Percentiles rank a stretch among this genome's conserved stretches.
These are phyloP conservation scores for Sylvietta virens DNA, from an alignment of 2,113 vertebrate species.

Conservation along the genomic window DNA sequence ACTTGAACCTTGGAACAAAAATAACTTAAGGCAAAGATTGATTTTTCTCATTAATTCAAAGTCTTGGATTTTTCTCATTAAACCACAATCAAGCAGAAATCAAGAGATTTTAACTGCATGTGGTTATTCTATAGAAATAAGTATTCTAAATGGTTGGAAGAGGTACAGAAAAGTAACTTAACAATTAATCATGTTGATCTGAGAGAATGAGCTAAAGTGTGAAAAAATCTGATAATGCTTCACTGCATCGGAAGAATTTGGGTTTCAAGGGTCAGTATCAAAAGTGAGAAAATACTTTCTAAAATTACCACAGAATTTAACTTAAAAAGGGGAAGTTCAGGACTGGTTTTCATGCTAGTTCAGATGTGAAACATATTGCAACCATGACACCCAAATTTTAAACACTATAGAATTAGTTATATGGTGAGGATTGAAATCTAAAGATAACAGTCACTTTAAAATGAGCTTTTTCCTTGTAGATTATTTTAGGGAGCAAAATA, in stretches of 20 bases:
- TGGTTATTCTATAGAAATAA: conserved; percentile 26
- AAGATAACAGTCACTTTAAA: background rate
- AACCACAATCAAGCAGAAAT: background rate
- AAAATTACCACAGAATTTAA: background rate
- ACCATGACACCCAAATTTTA: background rate
- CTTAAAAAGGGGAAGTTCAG: background rate
- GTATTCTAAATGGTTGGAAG: conserved; percentile 13
- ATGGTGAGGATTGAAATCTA: background rate
- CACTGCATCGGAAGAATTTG: background rate
- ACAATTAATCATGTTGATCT: conserved; percentile 29
- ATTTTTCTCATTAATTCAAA: conserved; percentile 47
- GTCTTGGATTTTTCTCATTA: conserved; percentile 26
- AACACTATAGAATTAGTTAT: background rate
- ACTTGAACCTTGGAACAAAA: background rate
- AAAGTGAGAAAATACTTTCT: background rate
- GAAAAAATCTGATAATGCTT: background rate
- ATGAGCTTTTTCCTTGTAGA: background rate
- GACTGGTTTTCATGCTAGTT: background rate
- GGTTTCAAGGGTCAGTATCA: background rate
- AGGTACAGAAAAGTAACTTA: background rate
- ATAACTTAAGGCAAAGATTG: conserved; percentile 17
- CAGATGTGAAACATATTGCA: background rate
- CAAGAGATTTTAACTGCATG: conserved; percentile 12
- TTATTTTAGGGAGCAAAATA: background rate
- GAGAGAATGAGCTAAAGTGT: background rate